A percentile compares a stretch with the other conserved stretches of the same genome.
Evolutionary conservation across 1,140 invertebrate species (phyloP).

Genomic region (Drosophila sulfurigaster): DNA sequence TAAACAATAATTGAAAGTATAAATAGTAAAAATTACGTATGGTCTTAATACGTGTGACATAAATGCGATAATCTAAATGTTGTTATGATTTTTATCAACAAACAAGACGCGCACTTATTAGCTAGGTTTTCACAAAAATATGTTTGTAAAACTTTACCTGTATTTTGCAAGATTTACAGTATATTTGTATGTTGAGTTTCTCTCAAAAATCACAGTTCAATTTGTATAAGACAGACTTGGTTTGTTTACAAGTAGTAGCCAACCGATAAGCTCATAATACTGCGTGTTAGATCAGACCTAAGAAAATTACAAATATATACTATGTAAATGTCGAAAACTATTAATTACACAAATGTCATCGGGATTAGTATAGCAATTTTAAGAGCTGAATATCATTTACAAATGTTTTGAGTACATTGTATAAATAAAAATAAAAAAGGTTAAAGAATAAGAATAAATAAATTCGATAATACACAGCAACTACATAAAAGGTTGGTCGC

Average conservation of each 20-base stretch:
- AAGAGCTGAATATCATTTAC: constrained; percentile 46
- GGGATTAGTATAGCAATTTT: constrained; percentile 42
- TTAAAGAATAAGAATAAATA: constrained; percentile 50
- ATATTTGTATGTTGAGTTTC: constrained; percentile 36
- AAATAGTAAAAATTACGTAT: constrained; percentile 40
- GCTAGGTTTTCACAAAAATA: constrained; percentile 25
- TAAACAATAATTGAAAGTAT: constrained; percentile 49
- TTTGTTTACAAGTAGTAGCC: constrained; percentile 29
- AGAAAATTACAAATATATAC: constrained; percentile 45
- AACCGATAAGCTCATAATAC: constrained; percentile 32
- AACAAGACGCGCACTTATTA: constrained; percentile 31
- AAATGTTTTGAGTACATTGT: constrained; percentile 45
- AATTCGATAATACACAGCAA: constrained; percentile 50
- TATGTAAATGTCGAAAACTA: constrained; percentile 22
- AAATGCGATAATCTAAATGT: constrained; percentile 23
- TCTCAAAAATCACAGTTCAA: constrained; percentile 53
- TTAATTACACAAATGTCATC: constrained; percentile 38
- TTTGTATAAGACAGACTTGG: constrained; percentile 40
- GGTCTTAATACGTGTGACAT: constrained; percentile 37
- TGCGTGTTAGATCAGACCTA: constrained; percentile 45
- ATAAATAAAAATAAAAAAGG: constrained; percentile 42
- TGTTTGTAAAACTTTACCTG: constrained; percentile 49
- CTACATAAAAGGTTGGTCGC: constrained; percentile 60
- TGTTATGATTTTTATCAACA: constrained; percentile 17
- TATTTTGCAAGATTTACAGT: constrained; percentile 46